Conservation (phyloP, 2,888 invertebrate species). For the Hydroisotoma schaefferi region DNA sequence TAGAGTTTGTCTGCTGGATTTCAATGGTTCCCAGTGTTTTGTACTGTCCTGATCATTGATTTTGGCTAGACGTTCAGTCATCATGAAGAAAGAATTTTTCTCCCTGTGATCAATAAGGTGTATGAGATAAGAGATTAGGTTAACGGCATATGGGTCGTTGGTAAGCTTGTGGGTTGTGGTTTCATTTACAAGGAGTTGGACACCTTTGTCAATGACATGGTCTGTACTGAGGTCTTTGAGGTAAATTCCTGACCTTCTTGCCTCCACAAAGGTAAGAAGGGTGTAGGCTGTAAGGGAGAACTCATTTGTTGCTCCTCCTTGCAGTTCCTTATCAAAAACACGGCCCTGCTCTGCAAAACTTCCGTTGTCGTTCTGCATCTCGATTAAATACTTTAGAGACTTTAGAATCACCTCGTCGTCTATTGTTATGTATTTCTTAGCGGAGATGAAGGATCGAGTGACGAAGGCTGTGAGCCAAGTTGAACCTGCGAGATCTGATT, state of each 20-base stretch:
- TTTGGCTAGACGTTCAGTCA: slow-evolving; percentile 53
- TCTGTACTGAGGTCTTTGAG: neutral
- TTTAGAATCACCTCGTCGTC: slow-evolving; percentile 63
- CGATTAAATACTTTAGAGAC: slow-evolving; percentile 71
- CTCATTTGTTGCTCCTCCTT: slow-evolving; percentile 57
- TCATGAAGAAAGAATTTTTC: slow-evolving; percentile 62
- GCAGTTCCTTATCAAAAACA: slow-evolving; percentile 68
- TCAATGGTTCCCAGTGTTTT: slow-evolving; percentile 8
- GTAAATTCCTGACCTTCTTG: slow-evolving; percentile 1
- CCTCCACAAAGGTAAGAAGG: slow-evolving; percentile 28
- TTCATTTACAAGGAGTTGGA: neutral
- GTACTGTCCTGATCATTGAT: neutral
- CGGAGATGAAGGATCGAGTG: slow-evolving; percentile 70
- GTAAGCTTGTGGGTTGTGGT: slow-evolving; percentile 54
- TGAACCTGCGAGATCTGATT: slow-evolving; percentile 65
- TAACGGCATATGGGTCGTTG: slow-evolving; percentile 69
- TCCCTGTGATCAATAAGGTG: slow-evolving; percentile 69
- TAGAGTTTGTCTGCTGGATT: neutral
- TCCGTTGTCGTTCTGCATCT: slow-evolving; percentile 64
- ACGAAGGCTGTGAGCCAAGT: slow-evolving; percentile 88
- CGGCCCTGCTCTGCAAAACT: slow-evolving; percentile 70
- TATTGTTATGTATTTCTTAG: slow-evolving; percentile 66
- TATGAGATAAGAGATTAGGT: slow-evolving; percentile 71
- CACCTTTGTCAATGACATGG: neutral
- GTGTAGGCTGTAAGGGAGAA: slow-evolving; percentile 29